phyloP scores from a whole-genome alignment of 2,113 vertebrate species.

The Rattus rattus region DNA sequence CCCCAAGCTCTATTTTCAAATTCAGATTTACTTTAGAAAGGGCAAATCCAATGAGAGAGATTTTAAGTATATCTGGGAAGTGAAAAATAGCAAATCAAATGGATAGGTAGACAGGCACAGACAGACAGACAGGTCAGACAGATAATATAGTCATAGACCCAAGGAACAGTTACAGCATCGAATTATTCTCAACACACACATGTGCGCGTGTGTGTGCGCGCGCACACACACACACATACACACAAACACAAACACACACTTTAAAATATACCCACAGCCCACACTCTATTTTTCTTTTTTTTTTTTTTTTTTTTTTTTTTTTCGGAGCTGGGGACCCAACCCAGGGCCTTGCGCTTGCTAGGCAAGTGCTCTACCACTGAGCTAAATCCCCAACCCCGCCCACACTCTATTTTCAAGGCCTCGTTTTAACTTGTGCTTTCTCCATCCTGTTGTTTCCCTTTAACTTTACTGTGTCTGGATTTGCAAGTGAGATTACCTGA shows the following conservation, averaged over 20 bases:
- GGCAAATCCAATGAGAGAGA: constrained; percentile 23
- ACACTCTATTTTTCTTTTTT: not conserved
- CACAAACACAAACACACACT: not conserved
- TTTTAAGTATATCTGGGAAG: constrained; percentile 23
- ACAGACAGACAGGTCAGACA: not conserved
- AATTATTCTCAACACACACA: not conserved
- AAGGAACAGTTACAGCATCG: not conserved
- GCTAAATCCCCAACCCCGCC: no score
- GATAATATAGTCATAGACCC: not conserved
- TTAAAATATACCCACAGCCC: not conserved
- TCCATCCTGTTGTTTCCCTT: not conserved
- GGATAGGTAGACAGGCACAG: not conserved
- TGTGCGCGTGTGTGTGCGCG: no score
- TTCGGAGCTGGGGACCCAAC: no score
- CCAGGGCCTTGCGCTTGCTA: no score
- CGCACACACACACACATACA: not conserved
- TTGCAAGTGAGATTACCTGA: not conserved
- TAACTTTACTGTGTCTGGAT: constrained; percentile 31
- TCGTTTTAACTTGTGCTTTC: not conserved
- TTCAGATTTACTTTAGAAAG: constrained; percentile 56
- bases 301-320: no score
- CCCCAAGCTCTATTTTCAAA: constrained; percentile 57
- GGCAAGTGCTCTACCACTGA: no score
- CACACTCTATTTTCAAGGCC: not conserved
- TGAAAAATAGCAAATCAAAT: constrained; percentile 37